A percentile compares a stretch with the other conserved stretches of the same genome.
Conservation (phyloP, 2,113 vertebrate species). For the Smithornis capensis region DNA sequence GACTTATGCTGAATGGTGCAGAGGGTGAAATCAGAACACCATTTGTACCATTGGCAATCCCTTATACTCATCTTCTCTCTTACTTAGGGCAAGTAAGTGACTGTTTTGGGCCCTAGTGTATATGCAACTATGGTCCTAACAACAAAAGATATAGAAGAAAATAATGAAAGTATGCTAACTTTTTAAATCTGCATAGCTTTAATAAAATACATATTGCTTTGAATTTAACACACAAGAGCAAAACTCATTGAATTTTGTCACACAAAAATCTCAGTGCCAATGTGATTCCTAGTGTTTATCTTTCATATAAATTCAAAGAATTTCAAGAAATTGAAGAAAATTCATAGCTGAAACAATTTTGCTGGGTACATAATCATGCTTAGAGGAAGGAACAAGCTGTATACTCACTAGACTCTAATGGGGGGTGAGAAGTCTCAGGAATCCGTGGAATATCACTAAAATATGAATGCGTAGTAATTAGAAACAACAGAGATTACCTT, state of each 20-base stretch:
- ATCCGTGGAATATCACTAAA: constrained; percentile 95
- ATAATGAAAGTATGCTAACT: not conserved
- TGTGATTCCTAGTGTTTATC: not conserved
- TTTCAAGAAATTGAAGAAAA: not conserved
- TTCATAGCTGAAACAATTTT: not conserved
- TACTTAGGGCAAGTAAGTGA: not conserved
- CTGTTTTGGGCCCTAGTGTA: not conserved
- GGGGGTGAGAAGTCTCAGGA: constrained; percentile 94
- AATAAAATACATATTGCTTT: not conserved
- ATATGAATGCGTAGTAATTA: constrained; percentile 30
- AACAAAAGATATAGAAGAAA: not conserved
- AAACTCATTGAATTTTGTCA: not conserved
- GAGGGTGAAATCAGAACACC: not conserved
- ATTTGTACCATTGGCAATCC: not conserved
- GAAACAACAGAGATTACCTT: not conserved
- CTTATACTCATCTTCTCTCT: not conserved
- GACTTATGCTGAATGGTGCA: not conserved
- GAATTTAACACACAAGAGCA: not conserved
- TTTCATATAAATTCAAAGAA: not conserved
- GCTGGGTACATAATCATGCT: not conserved
- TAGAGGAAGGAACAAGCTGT: not conserved
- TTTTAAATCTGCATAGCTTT: not conserved
- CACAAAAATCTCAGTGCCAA: not conserved
- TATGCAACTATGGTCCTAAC: not conserved
- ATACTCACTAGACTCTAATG: constrained; percentile 93